Conservation (phyloP, 2,797 vertebrate species). For the Sardinella longiceps region DNA sequence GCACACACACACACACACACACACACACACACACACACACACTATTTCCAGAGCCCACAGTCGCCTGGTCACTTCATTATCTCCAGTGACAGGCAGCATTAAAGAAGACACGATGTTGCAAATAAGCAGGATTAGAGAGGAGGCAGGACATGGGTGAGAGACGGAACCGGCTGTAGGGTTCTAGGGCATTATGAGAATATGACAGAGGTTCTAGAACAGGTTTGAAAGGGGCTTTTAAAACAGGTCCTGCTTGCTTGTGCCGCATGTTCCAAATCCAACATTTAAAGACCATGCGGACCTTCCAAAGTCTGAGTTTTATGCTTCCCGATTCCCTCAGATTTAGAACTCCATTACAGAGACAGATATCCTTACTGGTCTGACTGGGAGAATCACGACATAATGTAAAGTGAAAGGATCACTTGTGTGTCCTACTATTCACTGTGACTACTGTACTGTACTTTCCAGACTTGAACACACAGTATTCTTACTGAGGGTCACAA, state of each 20-base stretch:
- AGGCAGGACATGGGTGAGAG: neutral
- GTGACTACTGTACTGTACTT: neutral
- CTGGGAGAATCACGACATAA: neutral
- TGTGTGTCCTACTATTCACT: too few relatives aligned
- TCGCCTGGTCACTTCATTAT: neutral
- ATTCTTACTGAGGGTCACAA: neutral
- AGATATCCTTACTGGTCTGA: neutral
- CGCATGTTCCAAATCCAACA: neutral
- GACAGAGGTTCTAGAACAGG: neutral
- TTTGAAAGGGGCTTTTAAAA: neutral
- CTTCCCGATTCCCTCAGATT: neutral
- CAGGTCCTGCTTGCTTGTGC: neutral
- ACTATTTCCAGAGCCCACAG: slow-evolving; percentile 7
- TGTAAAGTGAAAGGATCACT: neutral
- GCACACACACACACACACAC: neutral
- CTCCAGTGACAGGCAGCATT: neutral
- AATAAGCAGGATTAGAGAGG: neutral
- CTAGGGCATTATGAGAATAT: too few relatives aligned
- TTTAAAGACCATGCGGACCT: neutral
- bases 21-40: neutral
- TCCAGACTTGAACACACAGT: neutral
- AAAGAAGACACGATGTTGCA: neutral
- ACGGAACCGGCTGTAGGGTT: too few relatives aligned
- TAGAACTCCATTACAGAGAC: neutral
- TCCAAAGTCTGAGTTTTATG: neutral